Percentiles rank a stretch among this genome's conserved stretches.
These are phyloP conservation scores for Drosophila insularis DNA, from an alignment of 1,140 invertebrate species.

Conservation along the genomic window DNA sequence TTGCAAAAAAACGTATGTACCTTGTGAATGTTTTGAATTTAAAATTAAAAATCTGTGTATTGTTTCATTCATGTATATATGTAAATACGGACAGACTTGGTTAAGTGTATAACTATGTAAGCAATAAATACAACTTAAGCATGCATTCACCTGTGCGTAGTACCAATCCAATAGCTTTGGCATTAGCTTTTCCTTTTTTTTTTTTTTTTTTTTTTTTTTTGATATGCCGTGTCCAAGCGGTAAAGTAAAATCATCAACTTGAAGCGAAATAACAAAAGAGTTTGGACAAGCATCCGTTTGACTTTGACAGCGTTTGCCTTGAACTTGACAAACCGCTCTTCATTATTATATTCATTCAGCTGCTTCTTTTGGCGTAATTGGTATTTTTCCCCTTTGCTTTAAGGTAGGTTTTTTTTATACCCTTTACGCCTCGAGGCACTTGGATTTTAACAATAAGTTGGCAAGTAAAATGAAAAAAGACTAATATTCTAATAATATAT, in stretches of 20 bases:
- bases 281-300: slow-evolving; percentile 9
- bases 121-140: neutral
- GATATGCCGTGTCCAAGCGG: neutral
- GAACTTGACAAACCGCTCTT: slow-evolving; percentile 10
- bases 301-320: slow-evolving; percentile 6
- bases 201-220: neutral
- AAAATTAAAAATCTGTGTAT: neutral
- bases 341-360: slow-evolving; percentile 8
- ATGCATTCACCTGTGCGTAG: slow-evolving; percentile 1
- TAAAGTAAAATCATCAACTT: neutral
- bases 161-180: neutral
- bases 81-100: neutral
- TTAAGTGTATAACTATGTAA: neutral
- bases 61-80: neutral
- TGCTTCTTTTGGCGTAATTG: slow-evolving; percentile 10
- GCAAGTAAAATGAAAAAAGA: neutral
- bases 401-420: neutral
- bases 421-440: neutral
- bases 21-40: neutral
- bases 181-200: neutral
- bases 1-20: too few species aligned
- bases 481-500: too few species aligned
- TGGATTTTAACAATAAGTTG: neutral
- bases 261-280: slow-evolving; percentile 7
- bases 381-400: neutral